Evolutionary conservation across 2,113 vertebrate species (phyloP), one percentile per base, ranked within the genome.

Genomic region (Alligator mississippiensis): DNA sequence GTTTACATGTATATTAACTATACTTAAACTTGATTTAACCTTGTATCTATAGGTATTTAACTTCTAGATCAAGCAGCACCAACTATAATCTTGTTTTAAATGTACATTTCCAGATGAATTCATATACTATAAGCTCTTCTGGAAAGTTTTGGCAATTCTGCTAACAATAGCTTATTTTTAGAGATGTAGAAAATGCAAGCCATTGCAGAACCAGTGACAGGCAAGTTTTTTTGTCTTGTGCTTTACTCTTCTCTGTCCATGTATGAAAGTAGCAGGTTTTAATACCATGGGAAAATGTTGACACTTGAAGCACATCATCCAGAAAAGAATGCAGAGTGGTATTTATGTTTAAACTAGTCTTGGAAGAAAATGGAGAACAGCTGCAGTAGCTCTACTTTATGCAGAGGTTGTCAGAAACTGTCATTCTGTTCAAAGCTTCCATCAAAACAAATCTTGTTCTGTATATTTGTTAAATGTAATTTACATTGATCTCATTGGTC

Each of bases 51-150:
- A 80, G 91, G 85, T 47, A 85, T 84, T 34, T 77, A 92, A 89
- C 60, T 64, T 90, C 85, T 96, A 93, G 91, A 94, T 93, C 80
- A 89, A 96, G 94, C 93, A 94, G 84, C 83, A 90, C 19, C 21
- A 93, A 83, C 86, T 79, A 58, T 84, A 90, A 58, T 80, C 9
- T 75, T 47, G 61, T 80, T 93, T 96, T 96, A 93, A 89, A 90
- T 93, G 89, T 94, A 70, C 85, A 92, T 94, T 97, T 96, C 92
- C 92, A 95, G 96, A 96, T 93, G 93, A 94, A 93, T 86, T 86
- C 77, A 28, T 94, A 64, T 87, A 47, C 80, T 47, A 82, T 90
- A 87, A 78, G 82, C 86, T 92, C 55, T 85, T 62, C 93, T 95
- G 70, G 79, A 85, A n/a, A 70, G 59, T 60, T 38, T 72, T 38